Percentiles rank a stretch among this genome's conserved stretches.
Conservation (phyloP, 2,797 vertebrate genomes). For the Melanotaenia maccullochi region DNA sequence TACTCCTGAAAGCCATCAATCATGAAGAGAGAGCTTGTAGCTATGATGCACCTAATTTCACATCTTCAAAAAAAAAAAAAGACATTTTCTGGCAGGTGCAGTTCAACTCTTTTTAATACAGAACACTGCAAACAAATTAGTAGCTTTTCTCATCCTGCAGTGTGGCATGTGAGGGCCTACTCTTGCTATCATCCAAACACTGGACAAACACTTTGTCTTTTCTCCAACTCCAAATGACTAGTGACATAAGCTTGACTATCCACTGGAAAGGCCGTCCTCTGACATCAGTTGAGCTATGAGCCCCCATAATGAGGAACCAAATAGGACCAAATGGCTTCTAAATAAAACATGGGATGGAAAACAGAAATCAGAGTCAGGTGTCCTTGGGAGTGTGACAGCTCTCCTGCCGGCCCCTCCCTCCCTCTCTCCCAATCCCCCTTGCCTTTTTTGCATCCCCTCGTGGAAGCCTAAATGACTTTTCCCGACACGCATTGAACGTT, state of each 20-base stretch:
- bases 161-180: conserved; percentile 1
- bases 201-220: conserved; percentile 13
- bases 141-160: conserved; percentile 13
- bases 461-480: conserved; percentile 82
- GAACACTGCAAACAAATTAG: conserved; percentile 27
- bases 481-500: conserved; percentile 82
- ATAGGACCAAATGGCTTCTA: conserved; percentile 81
- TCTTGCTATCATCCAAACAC: conserved; percentile 42
- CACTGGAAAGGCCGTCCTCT: conserved; percentile 27
- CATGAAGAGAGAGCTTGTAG: conserved; percentile 59
- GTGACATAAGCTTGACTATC: conserved; percentile 28
- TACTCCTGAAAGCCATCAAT: conserved; percentile 80
- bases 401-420: conserved; percentile 23
- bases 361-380: conserved; percentile 71
- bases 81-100: conserved; percentile 31
- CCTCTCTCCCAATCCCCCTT: conserved; percentile 12
- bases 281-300: conserved; percentile 69
- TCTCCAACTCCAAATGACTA: conserved; percentile 39
- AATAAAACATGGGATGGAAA: conserved; percentile 84
- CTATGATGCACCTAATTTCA: conserved; percentile 72
- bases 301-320: conserved; percentile 74
- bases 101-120: conserved; percentile 26
- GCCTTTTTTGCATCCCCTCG: conserved; percentile 77
- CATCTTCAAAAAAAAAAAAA: conserved; percentile 43
- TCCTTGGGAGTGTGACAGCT: conserved; percentile 81